Evolutionary conservation across 2,113 vertebrate genomes (phyloP).

Genomic region (human): GRCh38 chr22:44293001-44293500

Average conservation of each 20-base stretch:
- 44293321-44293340: not conserved
- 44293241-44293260: not conserved
- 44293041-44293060: accelerated
- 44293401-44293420: too few relatives aligned
- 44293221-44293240: not conserved
- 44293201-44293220: accelerated
- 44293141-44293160: not conserved
- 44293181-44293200: not conserved
- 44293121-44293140: accelerated
- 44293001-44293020: accelerated
- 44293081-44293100: not conserved
- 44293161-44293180: not conserved
- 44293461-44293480: too few relatives aligned
- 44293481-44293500: accelerated
- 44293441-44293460: not conserved
- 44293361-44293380: not conserved
- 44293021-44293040: too few relatives aligned
- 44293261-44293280: accelerated
- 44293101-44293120: not conserved
- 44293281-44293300: not conserved
- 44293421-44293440: too few relatives aligned
- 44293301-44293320: not conserved
- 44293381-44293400: accelerated
- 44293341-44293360: accelerated
- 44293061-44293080: not conserved